Evolutionary conservation across 2,888 invertebrate genomes (phyloP), one percentile per base, ranked within the genome.

Genomic region (Alsophila aescularia): DNA sequence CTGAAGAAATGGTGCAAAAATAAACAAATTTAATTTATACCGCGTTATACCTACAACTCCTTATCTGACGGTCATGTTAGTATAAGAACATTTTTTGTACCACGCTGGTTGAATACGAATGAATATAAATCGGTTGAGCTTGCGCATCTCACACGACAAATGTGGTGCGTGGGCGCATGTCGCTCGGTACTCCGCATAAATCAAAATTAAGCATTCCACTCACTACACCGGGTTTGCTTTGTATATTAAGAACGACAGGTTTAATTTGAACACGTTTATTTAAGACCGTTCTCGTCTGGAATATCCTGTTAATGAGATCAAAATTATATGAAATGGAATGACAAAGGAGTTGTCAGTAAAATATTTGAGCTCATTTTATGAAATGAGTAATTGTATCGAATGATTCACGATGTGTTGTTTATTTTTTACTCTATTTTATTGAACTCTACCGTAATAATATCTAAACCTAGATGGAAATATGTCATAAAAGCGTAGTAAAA

Each of bases 111-210:
- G 44, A 34, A 41, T 42, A 49, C 21, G 2, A n/a, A 29, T 29
- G 55, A 53, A 49, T 45, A 54, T 36, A 44, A 57, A 52, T 42
- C 24, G 41, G 14, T 45, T 43, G 55, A 34, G 54, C 51, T 36
- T 48, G 56, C 58, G 49, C 60, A 50, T 64, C 56, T 52, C 24
- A 24, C 42, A 39, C 42, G 47, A 72, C 69, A 70, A 69, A 66
- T 56, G 54, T 53, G 63, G 62, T 52, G 79, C 77, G 84, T 83
- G 73, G 82, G 85, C 78, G 79, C 75, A 63, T 55, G 70, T 66
- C 66, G 69, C 53, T 44, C 60, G 70, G 73, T 75, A 74, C 77
- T 76, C 70, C 71, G 78, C 76, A 80, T 87, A 83, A 86, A 86
- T 86, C 83, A 83, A 80, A 80, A 78, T 78, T 76, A 81, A 76